Conservation (phyloP, 2,797 vertebrate species). For the Australoheros facetus region DNA sequence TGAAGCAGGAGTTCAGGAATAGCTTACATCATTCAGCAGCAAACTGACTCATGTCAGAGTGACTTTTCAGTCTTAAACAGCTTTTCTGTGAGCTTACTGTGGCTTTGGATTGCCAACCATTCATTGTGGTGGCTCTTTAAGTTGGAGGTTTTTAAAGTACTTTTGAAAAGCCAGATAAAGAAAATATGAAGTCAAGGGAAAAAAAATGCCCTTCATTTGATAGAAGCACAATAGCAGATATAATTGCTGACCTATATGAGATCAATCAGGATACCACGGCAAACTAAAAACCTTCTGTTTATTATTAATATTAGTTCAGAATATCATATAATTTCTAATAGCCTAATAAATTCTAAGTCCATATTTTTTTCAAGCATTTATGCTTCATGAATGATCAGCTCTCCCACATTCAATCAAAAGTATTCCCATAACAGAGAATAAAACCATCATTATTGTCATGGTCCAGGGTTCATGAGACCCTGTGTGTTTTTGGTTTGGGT, state of each 20-base stretch:
- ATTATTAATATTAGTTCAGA: conserved; percentile 9
- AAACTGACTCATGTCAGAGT: background rate
- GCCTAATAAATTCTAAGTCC: conserved; percentile 3
- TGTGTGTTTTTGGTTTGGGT: too few species aligned
- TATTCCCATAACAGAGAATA: conserved; percentile 1
- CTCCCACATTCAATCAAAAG: background rate
- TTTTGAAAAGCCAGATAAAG: background rate
- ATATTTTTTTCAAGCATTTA: conserved; percentile 6
- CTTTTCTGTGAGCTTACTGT: background rate
- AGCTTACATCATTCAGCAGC: background rate
- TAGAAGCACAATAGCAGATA: background rate
- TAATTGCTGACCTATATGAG: background rate
- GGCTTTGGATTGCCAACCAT: background rate
- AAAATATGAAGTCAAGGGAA: background rate
- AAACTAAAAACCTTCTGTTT: background rate
- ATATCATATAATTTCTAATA: background rate
- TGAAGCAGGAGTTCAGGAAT: background rate
- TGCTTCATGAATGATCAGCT: conserved; percentile 4
- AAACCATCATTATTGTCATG: background rate
- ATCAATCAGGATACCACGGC: background rate
- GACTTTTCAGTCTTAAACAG: background rate
- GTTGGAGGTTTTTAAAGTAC: background rate
- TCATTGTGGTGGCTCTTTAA: background rate
- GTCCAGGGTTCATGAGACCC: too few species aligned
- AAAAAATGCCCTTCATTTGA: background rate